Conservation (phyloP, 2,797 vertebrate species). For the Aulostomus chinensis region DNA sequence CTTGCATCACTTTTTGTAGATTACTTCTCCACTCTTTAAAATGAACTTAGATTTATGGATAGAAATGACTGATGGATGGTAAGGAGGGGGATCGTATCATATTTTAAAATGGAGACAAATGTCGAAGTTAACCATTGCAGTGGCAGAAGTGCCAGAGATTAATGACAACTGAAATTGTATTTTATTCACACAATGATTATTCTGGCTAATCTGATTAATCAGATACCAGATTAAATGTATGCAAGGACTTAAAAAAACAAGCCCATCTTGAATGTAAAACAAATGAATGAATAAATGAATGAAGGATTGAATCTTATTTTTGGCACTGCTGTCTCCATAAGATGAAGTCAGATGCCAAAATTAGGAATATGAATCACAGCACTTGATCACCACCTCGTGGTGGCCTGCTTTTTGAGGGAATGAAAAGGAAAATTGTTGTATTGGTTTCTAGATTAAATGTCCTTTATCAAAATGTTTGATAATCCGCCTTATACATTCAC, state of each 20-base stretch:
- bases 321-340: neutral
- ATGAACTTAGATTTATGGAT: slow-evolving; percentile 54
- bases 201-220: too few relatives aligned
- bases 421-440: too few relatives aligned
- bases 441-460: too few relatives aligned
- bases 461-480: too few relatives aligned
- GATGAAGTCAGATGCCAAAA: neutral
- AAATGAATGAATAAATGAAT: neutral
- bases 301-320: neutral
- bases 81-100: neutral
- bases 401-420: too few relatives aligned
- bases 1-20: slow-evolving; percentile 64
- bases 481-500: too few relatives aligned
- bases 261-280: neutral
- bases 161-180: slow-evolving; percentile 3
- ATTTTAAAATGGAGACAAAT: slow-evolving; percentile 25
- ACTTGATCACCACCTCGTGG: slow-evolving; percentile 58
- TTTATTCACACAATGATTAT: slow-evolving; percentile 9
- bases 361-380: neutral
- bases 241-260: too few relatives aligned
- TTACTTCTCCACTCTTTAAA: slow-evolving; percentile 66
- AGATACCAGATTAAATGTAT: too few relatives aligned
- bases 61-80: slow-evolving; percentile 37
- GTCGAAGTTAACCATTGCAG: slow-evolving; percentile 1
- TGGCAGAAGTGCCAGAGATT: slow-evolving; percentile 15